Base-by-base conservation (phyloP, 2,888 invertebrate species). In the Sepiola atlantica region DNA sequence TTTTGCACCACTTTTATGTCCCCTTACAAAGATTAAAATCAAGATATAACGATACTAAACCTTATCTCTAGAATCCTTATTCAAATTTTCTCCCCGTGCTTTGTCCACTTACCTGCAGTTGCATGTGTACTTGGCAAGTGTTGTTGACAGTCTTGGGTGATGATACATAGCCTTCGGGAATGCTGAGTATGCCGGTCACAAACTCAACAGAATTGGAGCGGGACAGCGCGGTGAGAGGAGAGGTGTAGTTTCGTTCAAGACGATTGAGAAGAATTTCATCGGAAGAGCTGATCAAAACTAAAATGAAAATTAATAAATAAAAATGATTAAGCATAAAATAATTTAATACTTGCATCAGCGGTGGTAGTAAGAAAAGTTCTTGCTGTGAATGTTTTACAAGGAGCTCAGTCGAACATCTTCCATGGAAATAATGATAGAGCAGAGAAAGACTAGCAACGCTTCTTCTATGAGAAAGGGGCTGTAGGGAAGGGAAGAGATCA, bases 171-270 rank as follows among this genome's bases (percentile, higher is more conserved):
- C 93, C 94, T 0, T 32, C 35, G 24, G 94, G 94, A 28, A 93
- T n/a, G 1, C 55, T 57, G 61, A 94, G 77, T 24, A 57, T 90
- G 32, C 91, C 92, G 8, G 92, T 54, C 24, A 93, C 32, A 90
- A 94, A 77, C 24, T 35, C 91, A 45, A 94, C 55, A 20, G 77
- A 90, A 45, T 77, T 90, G 94, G 94, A 94, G 24, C 94, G 57
- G 20, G 94, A 94, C 91, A 95, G 77, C 2, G 94, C 92, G 21
- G 94, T 94, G 35, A 94, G n/a, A 35, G 94, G 94, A 6, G 92
- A 35, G 24, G 32, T 45, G 94, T 94, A 93, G 90, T 77, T 77
- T 32, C 55, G 92, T 16, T 45, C n/a, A 54, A 94, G 91, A 28
- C 90, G 55, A 18, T 91, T 57, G 32, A 91, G 35, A 32, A n/a